These are phyloP conservation scores for Myotis lucifugus DNA, from an alignment of 2,113 vertebrate genomes.

Conservation along the genomic window DNA sequence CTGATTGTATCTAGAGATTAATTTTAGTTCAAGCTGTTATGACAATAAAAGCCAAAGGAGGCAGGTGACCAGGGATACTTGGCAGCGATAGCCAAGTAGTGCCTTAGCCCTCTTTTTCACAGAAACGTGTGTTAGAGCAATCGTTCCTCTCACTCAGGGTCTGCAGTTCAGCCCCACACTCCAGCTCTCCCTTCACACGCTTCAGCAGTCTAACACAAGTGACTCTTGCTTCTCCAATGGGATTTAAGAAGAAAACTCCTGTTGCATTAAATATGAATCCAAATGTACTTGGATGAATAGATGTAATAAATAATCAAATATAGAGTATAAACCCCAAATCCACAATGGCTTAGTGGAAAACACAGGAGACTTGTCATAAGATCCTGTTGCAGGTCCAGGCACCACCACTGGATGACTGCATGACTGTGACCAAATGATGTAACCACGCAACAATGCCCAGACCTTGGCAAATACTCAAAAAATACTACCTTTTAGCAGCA, in stretches of 20 bases:
- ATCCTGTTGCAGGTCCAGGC: not conserved
- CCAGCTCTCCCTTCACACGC: not conserved
- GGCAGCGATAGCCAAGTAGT: no score
- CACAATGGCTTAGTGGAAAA: not conserved
- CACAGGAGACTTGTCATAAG: not conserved
- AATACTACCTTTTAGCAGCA: not conserved
- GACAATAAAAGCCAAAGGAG: no score
- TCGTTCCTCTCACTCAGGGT: no score
- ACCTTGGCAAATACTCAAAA: not conserved
- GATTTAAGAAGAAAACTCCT: not conserved
- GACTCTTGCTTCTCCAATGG: not conserved
- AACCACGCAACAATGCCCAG: not conserved
- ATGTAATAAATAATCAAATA: not conserved
- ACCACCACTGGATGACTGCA: not conserved
- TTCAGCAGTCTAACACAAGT: not conserved
- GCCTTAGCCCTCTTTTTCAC: no score
- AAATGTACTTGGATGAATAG: not conserved
- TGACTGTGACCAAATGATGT: not conserved
- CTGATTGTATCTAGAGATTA: no score
- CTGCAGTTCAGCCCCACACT: no score
- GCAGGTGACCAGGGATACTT: no score
- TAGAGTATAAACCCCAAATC: not conserved
- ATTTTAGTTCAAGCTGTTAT: no score
- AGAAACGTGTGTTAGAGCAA: no score
- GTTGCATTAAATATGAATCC: not conserved